phyloP scores from a whole-genome alignment of 2,888 invertebrate genomes.

The Thymelicus lineola region DNA sequence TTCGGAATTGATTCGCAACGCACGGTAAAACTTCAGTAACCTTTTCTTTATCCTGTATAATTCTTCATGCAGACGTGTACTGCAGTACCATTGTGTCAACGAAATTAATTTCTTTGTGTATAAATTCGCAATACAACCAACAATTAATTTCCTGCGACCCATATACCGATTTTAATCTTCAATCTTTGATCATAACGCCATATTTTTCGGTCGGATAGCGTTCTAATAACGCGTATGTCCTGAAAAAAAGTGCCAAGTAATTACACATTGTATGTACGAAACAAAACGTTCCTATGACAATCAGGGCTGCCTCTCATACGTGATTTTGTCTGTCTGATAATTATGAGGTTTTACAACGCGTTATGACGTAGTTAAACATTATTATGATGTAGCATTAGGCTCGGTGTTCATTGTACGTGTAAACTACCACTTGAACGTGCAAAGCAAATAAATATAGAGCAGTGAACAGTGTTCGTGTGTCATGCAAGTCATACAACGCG shows the following conservation, averaged over 20 bases:
- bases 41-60: neutral
- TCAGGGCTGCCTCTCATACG: constrained; percentile 41
- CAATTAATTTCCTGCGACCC: constrained; percentile 14
- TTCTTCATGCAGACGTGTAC: neutral
- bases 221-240: constrained; percentile 28
- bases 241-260: constrained; percentile 64
- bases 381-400: too few species aligned
- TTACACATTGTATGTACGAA: constrained; percentile 61
- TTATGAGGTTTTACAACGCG: too few species aligned
- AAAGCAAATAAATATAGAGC: too few species aligned
- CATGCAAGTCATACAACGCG: too few species aligned
- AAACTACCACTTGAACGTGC: too few species aligned
- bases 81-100: neutral
- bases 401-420: too few species aligned
- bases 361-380: too few species aligned
- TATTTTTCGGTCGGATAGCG: constrained; percentile 29
- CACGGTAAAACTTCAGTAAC: too few species aligned
- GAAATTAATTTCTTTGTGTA: neutral
- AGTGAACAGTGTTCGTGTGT: too few species aligned
- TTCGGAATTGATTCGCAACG: too few species aligned
- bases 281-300: constrained; percentile 54
- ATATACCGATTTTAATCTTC: constrained; percentile 32
- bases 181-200: constrained; percentile 32
- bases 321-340: neutral
- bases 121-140: neutral